phyloP scores from a whole-genome alignment of 2,888 invertebrate species.

The Andrena fulva region DNA sequence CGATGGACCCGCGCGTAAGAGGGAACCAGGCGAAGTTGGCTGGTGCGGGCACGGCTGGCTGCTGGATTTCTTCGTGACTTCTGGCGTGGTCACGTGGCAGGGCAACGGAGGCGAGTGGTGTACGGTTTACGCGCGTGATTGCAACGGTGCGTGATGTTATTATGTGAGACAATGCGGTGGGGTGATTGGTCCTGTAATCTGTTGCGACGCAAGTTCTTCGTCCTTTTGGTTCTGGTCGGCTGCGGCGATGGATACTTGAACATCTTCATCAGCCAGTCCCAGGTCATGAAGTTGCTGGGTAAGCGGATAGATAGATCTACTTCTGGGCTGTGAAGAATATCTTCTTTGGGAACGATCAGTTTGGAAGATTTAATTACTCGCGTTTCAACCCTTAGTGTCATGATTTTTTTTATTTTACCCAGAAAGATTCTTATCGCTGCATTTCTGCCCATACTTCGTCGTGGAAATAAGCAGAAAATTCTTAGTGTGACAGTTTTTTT shows the following conservation, averaged over 20 bases:
- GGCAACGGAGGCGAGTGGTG: slow-evolving; percentile 10
- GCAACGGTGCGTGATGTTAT: slow-evolving; percentile 55
- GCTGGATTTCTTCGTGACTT: slow-evolving; percentile 19
- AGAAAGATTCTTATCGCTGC: too few species aligned
- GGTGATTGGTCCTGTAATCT: slow-evolving; percentile 82
- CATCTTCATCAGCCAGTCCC: slow-evolving; percentile 92
- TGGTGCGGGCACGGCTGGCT: background rate
- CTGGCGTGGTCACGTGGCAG: slow-evolving; percentile 35
- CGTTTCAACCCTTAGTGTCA: too few species aligned
- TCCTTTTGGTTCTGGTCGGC: slow-evolving; percentile 80
- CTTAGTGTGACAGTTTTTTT: too few species aligned
- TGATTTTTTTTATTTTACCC: too few species aligned
- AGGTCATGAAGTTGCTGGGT: slow-evolving; percentile 93
- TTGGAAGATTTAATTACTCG: too few species aligned
- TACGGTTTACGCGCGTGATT: slow-evolving; percentile 51
- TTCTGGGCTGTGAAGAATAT: background rate
- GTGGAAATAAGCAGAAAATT: too few species aligned
- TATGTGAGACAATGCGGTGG: slow-evolving; percentile 83
- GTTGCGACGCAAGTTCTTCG: slow-evolving; percentile 78
- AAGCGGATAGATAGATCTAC: slow-evolving; percentile 81
- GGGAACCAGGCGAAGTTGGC: slow-evolving; percentile 33
- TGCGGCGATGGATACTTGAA: slow-evolving; percentile 90
- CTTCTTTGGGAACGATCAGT: background rate
- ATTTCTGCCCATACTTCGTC: too few species aligned
- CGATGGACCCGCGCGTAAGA: slow-evolving; percentile 22